A percentile compares a stretch with the other conserved stretches of the same genome.
phyloP scores from a whole-genome alignment of 1,140 invertebrate species.

The Drosophila kohkoa region DNA sequence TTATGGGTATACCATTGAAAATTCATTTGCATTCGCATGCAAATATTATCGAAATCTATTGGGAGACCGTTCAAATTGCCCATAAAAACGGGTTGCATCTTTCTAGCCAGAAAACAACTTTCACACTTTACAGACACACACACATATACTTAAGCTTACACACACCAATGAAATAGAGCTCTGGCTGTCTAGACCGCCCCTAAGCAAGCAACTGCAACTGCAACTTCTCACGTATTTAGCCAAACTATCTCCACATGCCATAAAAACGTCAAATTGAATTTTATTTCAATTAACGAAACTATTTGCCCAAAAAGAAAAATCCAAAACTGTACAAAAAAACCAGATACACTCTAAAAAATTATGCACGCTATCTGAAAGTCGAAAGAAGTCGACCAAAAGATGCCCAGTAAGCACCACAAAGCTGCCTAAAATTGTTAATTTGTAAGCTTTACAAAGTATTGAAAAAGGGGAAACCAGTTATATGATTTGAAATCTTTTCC shows the following conservation, averaged over 20 bases:
- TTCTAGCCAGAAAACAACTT: constrained; percentile 59
- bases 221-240: constrained; percentile 73
- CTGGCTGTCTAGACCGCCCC: constrained; percentile 29
- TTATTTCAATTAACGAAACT: constrained; percentile 80
- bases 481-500: too few relatives aligned
- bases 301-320: constrained; percentile 50
- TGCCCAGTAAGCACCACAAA: background rate
- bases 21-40: constrained; percentile 42
- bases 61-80: constrained; percentile 33
- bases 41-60: constrained; percentile 31
- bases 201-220: constrained; percentile 32
- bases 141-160: constrained; percentile 6
- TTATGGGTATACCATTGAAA: constrained; percentile 28
- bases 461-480: too few relatives aligned
- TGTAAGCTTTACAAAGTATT: background rate
- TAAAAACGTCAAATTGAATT: constrained; percentile 81
- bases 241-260: constrained; percentile 72
- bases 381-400: background rate
- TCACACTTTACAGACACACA: constrained; percentile 53
- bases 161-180: constrained; percentile 22
- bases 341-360: constrained; percentile 51
- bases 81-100: constrained; percentile 63
- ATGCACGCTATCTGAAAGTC: constrained; percentile 60
- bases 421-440: too few relatives aligned
- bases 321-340: constrained; percentile 44